Evolutionary conservation across 2,797 vertebrate genomes (phyloP).

Genomic region (Gila robusta): DNA sequence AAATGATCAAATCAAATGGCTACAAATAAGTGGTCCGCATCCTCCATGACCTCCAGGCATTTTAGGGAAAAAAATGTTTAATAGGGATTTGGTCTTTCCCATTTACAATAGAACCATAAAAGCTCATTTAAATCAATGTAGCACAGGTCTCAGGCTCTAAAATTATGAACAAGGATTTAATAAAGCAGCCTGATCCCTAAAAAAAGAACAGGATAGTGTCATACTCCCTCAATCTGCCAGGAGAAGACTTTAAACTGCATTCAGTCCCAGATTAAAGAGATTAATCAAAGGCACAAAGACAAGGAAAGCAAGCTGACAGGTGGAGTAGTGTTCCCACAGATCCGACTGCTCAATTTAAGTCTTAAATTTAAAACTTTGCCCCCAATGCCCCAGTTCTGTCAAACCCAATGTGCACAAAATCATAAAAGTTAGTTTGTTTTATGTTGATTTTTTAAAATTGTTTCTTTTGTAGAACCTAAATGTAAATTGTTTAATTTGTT

Average conservation of each 20-base stretch:
- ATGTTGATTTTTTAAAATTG: not conserved
- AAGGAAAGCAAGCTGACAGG: not conserved
- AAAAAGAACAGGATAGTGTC: conserved; percentile 19
- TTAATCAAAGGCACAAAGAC: conserved; percentile 10
- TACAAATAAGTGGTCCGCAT: not conserved
- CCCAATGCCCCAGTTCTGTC: not conserved
- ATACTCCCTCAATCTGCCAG: not conserved
- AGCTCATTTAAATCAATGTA: not conserved
- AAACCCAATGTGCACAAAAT: not conserved
- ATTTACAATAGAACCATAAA: not conserved
- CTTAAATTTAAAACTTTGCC: not conserved
- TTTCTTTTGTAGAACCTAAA: not conserved
- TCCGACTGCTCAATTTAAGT: not conserved
- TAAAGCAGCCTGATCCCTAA: conserved; percentile 17
- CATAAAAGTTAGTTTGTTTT: not conserved
- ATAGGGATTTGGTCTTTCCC: not conserved
- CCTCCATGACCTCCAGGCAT: not conserved
- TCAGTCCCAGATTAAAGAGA: conserved; percentile 29
- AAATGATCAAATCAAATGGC: not conserved
- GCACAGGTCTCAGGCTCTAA: not conserved
- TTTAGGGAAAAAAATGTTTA: not conserved
- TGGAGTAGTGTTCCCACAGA: not conserved
- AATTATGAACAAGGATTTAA: conserved; percentile 4
- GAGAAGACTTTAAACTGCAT: not conserved
- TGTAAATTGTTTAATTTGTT: not conserved